phyloP scores from a whole-genome alignment of 1,140 invertebrate species.

The Drosophila ironensis region DNA sequence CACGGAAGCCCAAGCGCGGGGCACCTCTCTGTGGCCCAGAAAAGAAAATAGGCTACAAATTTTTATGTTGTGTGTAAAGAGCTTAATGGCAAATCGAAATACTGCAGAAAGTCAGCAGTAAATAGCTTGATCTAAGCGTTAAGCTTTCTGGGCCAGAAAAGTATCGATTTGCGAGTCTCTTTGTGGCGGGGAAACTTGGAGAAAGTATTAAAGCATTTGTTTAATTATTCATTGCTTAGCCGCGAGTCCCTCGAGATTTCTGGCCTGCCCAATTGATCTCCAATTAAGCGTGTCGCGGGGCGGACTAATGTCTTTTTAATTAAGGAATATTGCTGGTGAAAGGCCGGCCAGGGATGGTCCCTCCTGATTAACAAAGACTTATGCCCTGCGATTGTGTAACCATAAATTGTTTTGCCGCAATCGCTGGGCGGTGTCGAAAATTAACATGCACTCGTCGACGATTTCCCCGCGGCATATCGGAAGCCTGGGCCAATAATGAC shows the following conservation, averaged over 20 bases:
- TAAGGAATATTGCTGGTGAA: constrained; percentile 33
- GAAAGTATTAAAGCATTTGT: too few relatives aligned
- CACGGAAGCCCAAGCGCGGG: constrained; percentile 48
- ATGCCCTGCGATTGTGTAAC: constrained; percentile 47
- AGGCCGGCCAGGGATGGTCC: neutral
- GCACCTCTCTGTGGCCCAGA: constrained; percentile 1
- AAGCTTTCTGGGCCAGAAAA: too few relatives aligned
- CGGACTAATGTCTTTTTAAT: constrained; percentile 31
- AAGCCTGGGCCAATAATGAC: constrained; percentile 60
- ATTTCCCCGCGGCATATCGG: constrained; percentile 23
- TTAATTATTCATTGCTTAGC: too few relatives aligned
- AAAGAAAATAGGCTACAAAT: constrained; percentile 34
- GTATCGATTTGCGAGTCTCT: too few relatives aligned
- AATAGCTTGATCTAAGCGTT: neutral
- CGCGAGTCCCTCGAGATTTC: too few relatives aligned
- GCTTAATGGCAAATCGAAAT: constrained; percentile 65
- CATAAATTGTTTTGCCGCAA: constrained; percentile 62
- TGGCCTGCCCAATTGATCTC: constrained; percentile 6
- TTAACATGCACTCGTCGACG: constrained; percentile 60
- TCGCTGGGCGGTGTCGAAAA: constrained; percentile 41
- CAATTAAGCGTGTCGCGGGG: constrained; percentile 14
- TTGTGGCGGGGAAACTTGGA: too few relatives aligned
- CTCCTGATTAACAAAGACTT: constrained; percentile 48
- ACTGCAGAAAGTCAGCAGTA: neutral
- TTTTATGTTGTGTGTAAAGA: constrained; percentile 18